Evolutionary conservation across 2,888 invertebrate species (phyloP), one percentile per base, ranked within the genome.

Genomic region (Melanotus villosus): DNA sequence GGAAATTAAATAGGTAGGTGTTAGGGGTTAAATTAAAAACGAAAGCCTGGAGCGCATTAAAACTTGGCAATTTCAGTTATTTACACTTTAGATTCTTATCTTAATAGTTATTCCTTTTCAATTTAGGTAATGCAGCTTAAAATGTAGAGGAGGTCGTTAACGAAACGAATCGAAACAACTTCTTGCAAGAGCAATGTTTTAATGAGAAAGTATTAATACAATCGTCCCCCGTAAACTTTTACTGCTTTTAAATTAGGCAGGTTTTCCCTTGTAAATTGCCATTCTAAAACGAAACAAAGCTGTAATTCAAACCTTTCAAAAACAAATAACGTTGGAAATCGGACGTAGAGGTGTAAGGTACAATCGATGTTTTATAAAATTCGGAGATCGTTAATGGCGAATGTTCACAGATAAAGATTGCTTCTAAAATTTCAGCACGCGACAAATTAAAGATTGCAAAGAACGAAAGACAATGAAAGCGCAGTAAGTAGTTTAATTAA

Each of bases 21-120:
- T 23, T 36, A 16, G 18, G 56, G 36, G 56, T 21, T 36, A 16
- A 47, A 59, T 59, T 59, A 59, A 59, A 43, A 41, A 60, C 23
- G 41, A 26, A 52, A 32, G 60, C 45, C 32, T 9, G 60, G n/a
- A 18, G 2, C 9, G 47, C 18, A n/a, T 36, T 12, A 12, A 38
- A 65, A 34, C 32, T 43, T 23, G 26, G 18, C 21, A 16, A 26
- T 47, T 47, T 19, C 67, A 66, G 58, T 64, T 67, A 68, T 70
- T 66, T 69, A 60, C 69, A 69, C 60, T 72, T 66, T 72, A 70
- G 69, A 69, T 70, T 23, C 60, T 64, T 58, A 72, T 69, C 72
- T 67, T 68, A 72, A 72, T 66, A 66, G 69, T 52, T 60, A 50
- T 30, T 30, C 26, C 60, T 66, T 67, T 72, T 63, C 69, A 66